Evolutionary conservation across 2,888 invertebrate species (phyloP).

Genomic region (Cyaniris semiargus): DNA sequence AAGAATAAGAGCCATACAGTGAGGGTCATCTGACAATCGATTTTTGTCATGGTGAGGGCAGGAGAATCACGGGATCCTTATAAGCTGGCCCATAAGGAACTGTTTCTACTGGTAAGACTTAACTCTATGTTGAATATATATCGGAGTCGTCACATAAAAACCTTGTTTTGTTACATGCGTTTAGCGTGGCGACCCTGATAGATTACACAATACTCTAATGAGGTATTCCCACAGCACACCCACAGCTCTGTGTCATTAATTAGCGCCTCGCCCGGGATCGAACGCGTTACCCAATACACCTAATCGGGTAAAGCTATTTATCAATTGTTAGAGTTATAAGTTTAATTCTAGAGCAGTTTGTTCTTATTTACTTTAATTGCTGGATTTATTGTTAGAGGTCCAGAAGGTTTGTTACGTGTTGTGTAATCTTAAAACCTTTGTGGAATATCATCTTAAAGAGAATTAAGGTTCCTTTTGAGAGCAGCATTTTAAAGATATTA

Average conservation of each 20-base stretch:
- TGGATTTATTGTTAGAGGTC: background rate
- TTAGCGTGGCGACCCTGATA: slow-evolving; percentile 1
- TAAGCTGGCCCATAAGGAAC: no score
- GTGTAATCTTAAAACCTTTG: background rate
- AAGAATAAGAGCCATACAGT: no score
- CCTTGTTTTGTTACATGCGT: background rate
- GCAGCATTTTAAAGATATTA: background rate
- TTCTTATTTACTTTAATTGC: background rate
- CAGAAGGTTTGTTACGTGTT: background rate
- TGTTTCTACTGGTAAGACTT: no score
- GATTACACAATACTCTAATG: slow-evolving; percentile 15
- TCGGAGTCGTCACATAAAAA: background rate
- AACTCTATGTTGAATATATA: background rate
- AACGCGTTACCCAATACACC: slow-evolving; percentile 5
- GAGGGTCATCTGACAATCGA: no score
- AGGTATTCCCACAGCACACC: slow-evolving; percentile 22
- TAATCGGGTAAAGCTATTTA: slow-evolving; percentile 1
- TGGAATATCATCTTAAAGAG: background rate
- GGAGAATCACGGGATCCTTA: no score
- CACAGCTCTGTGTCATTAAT: slow-evolving; percentile 19
- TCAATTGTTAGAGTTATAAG: background rate
- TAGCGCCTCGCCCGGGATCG: slow-evolving; percentile 20
- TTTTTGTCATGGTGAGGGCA: no score
- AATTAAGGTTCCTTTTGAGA: background rate
- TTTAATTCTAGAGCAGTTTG: background rate